Evolutionary conservation across 2,888 invertebrate species (phyloP).

Genomic region (Watsonalla cultraria): DNA sequence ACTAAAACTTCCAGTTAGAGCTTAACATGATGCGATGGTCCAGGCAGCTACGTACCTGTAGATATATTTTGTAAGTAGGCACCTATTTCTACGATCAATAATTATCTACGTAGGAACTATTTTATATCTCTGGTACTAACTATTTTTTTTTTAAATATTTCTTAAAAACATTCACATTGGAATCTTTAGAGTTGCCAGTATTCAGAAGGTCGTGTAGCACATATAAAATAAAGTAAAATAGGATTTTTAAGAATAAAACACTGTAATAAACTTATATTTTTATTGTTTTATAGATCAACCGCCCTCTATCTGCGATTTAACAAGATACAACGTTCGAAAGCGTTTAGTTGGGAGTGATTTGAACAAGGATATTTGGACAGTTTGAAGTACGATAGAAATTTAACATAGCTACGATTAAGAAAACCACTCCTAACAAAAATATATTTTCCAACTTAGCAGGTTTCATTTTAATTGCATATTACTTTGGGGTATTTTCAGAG

Average conservation of each 20-base stretch:
- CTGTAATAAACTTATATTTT: slow-evolving; percentile 37
- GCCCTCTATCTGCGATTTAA: slow-evolving; percentile 58
- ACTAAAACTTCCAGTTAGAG: no score
- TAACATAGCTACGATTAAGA: slow-evolving; percentile 17
- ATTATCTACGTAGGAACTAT: no score
- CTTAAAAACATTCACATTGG: no score
- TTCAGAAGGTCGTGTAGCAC: no score
- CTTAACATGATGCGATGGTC: no score
- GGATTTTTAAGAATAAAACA: slow-evolving; percentile 31
- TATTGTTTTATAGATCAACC: slow-evolving; percentile 50
- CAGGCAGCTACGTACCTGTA: no score
- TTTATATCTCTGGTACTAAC: no score
- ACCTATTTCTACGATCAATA: no score
- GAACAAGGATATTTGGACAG: slow-evolving; percentile 13
- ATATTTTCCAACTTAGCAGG: slow-evolving; percentile 35
- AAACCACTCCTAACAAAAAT: slow-evolving; percentile 62
- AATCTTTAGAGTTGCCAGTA: no score
- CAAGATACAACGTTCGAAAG: slow-evolving; percentile 58
- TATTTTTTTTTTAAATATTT: no score
- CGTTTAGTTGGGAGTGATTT: slow-evolving; percentile 29
- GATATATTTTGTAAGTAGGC: no score
- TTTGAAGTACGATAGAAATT: slow-evolving; percentile 5
- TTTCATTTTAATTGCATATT: slow-evolving; percentile 17
- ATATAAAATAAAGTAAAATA: no score
- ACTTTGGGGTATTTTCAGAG: neutral